These are phyloP conservation scores for Balearica regulorum DNA, from an alignment of 2,797 vertebrate species.

Conservation along the genomic window DNA sequence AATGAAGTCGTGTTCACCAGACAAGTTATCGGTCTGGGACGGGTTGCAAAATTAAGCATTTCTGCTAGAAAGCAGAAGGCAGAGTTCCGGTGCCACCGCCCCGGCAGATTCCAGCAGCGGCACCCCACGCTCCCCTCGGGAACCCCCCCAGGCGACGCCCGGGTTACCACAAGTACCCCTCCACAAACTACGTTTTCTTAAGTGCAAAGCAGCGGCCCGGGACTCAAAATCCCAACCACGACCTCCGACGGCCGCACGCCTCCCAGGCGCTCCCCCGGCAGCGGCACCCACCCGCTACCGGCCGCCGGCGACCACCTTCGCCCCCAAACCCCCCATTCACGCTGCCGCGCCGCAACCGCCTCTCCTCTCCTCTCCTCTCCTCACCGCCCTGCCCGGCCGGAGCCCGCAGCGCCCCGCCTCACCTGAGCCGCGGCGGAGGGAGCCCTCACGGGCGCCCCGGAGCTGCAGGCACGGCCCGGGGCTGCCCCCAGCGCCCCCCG, in stretches of 20 bases:
- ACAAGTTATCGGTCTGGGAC: not conserved
- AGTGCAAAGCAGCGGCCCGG: not conserved
- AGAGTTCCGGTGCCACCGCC: accelerated
- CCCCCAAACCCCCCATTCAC: not conserved
- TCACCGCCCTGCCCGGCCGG: too few species aligned
- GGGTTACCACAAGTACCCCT: accelerated
- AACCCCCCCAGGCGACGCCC: not conserved
- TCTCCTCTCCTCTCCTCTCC: not conserved
- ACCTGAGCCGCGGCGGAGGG: not conserved
- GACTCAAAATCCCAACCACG: not conserved
- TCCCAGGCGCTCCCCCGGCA: too few species aligned
- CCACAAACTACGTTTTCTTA: not conserved
- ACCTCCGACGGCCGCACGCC: not conserved
- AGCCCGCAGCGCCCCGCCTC: not conserved
- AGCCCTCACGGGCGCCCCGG: not conserved
- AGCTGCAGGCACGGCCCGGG: not conserved
- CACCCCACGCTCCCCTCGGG: accelerated
- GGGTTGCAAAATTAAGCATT: not conserved
- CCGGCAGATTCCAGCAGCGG: accelerated
- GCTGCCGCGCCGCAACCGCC: not conserved
- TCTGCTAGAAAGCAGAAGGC: accelerated
- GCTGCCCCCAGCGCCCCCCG: not conserved
- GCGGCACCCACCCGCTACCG: too few species aligned
- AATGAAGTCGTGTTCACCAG: accelerated
- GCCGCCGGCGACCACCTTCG: too few species aligned